Conservation (phyloP, 2,888 invertebrate species). For the Subacronicta megacephala region DNA sequence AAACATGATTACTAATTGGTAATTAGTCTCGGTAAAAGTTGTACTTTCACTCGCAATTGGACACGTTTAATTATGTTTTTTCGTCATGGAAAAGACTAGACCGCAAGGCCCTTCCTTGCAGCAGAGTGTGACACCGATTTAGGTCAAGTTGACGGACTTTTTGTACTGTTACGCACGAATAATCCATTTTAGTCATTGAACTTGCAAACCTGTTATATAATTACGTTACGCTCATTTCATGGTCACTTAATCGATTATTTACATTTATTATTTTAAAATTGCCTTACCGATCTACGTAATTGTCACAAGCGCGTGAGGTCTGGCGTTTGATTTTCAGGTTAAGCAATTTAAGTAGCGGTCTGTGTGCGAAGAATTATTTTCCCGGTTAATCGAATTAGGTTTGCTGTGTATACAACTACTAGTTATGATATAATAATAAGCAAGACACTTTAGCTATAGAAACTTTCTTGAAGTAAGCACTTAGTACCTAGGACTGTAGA, state of each 20-base stretch:
- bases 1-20: not conserved
- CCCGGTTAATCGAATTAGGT: too few species aligned
- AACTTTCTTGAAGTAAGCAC: not conserved
- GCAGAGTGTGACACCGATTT: conserved; percentile 76
- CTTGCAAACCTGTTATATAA: conserved; percentile 75
- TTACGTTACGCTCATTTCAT: conserved; percentile 56
- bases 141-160: conserved; percentile 86
- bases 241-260: conserved; percentile 50
- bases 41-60: conserved; percentile 38
- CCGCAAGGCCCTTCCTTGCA: conserved; percentile 70
- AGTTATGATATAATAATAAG: too few species aligned
- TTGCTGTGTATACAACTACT: too few species aligned
- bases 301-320: too few species aligned
- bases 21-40: not conserved
- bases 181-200: conserved; percentile 81
- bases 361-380: too few species aligned
- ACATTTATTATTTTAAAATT: conserved; percentile 28
- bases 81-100: conserved; percentile 46
- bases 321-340: too few species aligned
- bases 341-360: too few species aligned
- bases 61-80: conserved; percentile 1
- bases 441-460: not conserved
- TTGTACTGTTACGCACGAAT: conserved; percentile 78
- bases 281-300: not conserved
- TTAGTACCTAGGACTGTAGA: not conserved